A percentile compares a stretch with the other conserved stretches of the same genome.
Evolutionary conservation across 2,888 invertebrate genomes (phyloP).

Genomic region (Diaphora mendica): DNA sequence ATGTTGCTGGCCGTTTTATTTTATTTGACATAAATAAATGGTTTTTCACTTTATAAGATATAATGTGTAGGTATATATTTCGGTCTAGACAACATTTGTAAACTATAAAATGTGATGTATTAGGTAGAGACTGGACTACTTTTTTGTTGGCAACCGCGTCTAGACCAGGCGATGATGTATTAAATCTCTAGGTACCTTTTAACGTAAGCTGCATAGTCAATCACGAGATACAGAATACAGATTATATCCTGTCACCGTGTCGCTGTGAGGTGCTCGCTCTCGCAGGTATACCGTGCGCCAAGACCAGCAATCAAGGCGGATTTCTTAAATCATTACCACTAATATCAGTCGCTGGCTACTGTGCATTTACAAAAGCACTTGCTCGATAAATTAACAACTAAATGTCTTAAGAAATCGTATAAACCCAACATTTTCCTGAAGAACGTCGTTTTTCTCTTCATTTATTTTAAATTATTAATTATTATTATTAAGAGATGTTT

Average conservation of each 20-base stretch:
- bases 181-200: constrained; percentile 42
- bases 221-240: constrained; percentile 38
- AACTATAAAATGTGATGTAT: constrained; percentile 14
- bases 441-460: constrained; percentile 39
- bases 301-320: constrained; percentile 69
- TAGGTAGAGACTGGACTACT: constrained; percentile 1
- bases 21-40: constrained; percentile 71
- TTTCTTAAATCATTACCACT: constrained; percentile 65
- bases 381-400: constrained; percentile 50
- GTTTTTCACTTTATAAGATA: constrained; percentile 42
- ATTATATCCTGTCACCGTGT: constrained; percentile 37
- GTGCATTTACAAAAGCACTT: constrained; percentile 66
- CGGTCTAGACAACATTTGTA: constrained; percentile 24
- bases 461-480: constrained; percentile 37
- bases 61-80: constrained; percentile 26
- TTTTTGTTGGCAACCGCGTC: constrained; percentile 13
- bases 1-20: constrained; percentile 56
- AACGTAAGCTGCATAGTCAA: constrained; percentile 39
- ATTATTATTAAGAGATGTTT: constrained; percentile 23
- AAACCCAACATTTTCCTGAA: constrained; percentile 31
- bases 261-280: constrained; percentile 18
- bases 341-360: constrained; percentile 64
- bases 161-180: constrained; percentile 14
- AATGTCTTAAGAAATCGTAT: constrained; percentile 41
- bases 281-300: constrained; percentile 26